Base-by-base conservation (phyloP, 2,113 vertebrate species). In the Suncus etruscus region DNA sequence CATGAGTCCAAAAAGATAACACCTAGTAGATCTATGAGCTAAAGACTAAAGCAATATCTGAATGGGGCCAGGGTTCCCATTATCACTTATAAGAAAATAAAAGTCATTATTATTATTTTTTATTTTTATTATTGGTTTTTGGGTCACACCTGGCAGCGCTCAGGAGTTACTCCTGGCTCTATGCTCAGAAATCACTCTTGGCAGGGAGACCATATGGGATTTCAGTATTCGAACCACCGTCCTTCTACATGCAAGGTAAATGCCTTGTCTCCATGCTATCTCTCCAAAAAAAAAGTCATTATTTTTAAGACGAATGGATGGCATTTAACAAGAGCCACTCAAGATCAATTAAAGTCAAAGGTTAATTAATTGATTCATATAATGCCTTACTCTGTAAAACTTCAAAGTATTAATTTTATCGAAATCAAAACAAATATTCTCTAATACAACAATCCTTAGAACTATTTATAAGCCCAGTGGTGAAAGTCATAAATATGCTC, bases 361-460 rank as follows among this genome's bases (percentile, higher is more conserved):
- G 16, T 65, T 83, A 93, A 95, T 87, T 78, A 87, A 89, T 24
- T 61, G 76, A 73, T 86, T 87, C 89, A 9, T 77, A 63, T 86
- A 70, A 77, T 69, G 18, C 18, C 76, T 63, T 73, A 90, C 87
- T 94, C 82, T 86, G 95, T 85, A 89, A 73, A 84, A 80, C 61
- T 73, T 95, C 81, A 90, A 95, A 96, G 0, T 80, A 32, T 2
- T 89, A 70, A 61, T 93, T 91, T 92, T 96, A 94, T 87, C 95
- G 94, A 93, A 95, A 32, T 16, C 82, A 92, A 75, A 81, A 83
- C 87, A 91, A 29, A 94, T 94, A 51, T 0, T 93, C 92, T 92
- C 45, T 87, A n/a, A 77, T 47, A 12, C 27, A 93, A 29, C 82
- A 92, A 79, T 87, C 79, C 76, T 31, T 5, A 86, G 82, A 20